Evolutionary conservation across 2,113 vertebrate genomes (phyloP), one percentile per base, ranked within the genome.

Genomic region (Trogon surrucura): DNA sequence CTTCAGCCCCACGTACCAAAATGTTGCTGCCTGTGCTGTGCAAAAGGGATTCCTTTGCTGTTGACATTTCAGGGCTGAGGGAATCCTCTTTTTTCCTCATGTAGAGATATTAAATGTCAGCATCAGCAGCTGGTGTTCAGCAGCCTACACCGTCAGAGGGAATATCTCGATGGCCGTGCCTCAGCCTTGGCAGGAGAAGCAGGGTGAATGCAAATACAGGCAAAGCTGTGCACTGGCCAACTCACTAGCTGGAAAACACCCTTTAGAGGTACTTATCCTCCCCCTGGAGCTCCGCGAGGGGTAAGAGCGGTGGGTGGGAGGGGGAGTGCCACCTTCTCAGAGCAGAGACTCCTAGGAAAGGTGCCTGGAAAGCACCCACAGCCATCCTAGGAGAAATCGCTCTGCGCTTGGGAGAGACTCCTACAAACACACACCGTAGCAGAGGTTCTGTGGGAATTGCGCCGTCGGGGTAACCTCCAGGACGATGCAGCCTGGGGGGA

Each of bases 1-100:
- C 47, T 85, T 64, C 62, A 91, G 22, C 16, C 45, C 50, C 38
- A 32, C 1, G 1, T 4, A 53, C 6, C 0, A 0, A 74, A 75
- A 44, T 0, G 11, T 25, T 0, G 1, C 38, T 36, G 45, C 9
- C 53, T 7, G 3, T 15, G 61, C 38, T 19, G 17, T 11, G 22
- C 41, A 72, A 72, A 41, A 73, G 62, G 15, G 41, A 93, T 41
- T 70, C 50, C 41, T 85, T 72, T 2, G 19, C 47, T 6, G 6
- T 26, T 56, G 53, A 30, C 22, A 48, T 48, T 84, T 78, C 5
- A 4, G 21, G 19, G 27, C 30, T 72, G 48, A 89, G 77, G 71
- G 56, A 94, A 93, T 86, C 56, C 65, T 94, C 61, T 32, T 67
- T 86, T 54, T 53, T 48, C 36, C 56, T 85, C 81, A 64, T 0